Evolutionary conservation across 2,888 invertebrate genomes (phyloP), one percentile per base, ranked within the genome.

Genomic region (Halictus ligatus): DNA sequence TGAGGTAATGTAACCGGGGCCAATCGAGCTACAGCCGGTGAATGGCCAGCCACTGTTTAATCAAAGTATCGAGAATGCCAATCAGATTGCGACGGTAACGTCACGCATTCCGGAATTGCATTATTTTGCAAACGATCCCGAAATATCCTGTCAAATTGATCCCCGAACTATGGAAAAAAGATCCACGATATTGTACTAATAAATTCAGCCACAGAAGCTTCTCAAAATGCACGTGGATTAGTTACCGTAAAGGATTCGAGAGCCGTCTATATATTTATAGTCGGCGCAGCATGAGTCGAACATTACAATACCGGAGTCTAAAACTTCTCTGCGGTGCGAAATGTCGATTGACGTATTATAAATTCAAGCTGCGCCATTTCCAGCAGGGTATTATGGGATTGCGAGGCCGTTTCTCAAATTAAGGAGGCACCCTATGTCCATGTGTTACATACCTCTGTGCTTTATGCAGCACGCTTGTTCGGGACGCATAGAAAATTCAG

Each of bases 401-500:
- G 69, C 48, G 15, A 69, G 7, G 3, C 69, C 21, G 69, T 78
- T 78, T 54, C 54, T 35, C 69, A 78, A 78, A 78, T 78, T 71
- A 78, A 71, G 67, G 78, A 54, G 69, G 54, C 35, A 69, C 25
- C 54, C 78, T n/a, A 54, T 69, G 40, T 78, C n/a, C 69, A 35
- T 78, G 69, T 43, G 35, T 78, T 71, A 40, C 48, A 43, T 71
- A 71, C 40, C 69, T 69, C 29, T 40, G 71, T 71, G 50, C 43
- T 50, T 69, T 29, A 71, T 71, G 78, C 78, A 67, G 54, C 25
- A 43, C 13, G 50, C 50, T 78, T 35, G 67, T 78, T 50, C 40
- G 54, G 40, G 50, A 50, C 69, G 78, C 50, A 69, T 71, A 69
- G 40, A 54, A 78, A 71, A 78, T 78, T 69, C 54, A 78, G 69